Evolutionary conservation across 1,140 invertebrate species (phyloP).

Genomic region (Glossosoma conforme): DNA sequence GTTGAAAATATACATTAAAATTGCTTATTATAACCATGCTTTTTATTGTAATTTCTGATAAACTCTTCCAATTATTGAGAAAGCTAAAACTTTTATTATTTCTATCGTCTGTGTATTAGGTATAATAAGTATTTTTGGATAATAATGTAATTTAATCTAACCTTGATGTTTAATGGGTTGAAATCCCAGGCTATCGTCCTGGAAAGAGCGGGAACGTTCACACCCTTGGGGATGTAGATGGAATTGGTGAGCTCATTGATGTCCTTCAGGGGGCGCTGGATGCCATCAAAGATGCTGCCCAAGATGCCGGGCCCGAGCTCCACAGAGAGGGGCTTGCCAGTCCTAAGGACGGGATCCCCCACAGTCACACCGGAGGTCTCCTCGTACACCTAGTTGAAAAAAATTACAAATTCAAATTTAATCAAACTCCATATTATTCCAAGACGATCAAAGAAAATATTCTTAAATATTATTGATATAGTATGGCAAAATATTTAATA

Average conservation of each 20-base stretch:
- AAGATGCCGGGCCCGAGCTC: conserved; percentile 99
- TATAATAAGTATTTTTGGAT: too few relatives aligned
- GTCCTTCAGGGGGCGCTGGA: conserved; percentile 96
- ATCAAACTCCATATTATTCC: too few relatives aligned
- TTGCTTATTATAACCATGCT: too few relatives aligned
- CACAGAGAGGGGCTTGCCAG: conserved; percentile 96
- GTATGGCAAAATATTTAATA: too few relatives aligned
- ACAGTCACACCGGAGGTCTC: conserved; percentile 99
- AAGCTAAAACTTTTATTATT: too few relatives aligned
- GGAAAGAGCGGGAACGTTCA: conserved; percentile 90
- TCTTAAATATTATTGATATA: too few relatives aligned
- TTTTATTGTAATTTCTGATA: too few relatives aligned
- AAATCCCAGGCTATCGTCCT: conserved; percentile 88
- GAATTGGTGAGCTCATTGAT: conserved; percentile 90
- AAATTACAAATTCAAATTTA: too few relatives aligned
- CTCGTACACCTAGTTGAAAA: conserved; percentile 88
- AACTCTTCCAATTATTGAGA: too few relatives aligned
- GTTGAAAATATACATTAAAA: too few relatives aligned
- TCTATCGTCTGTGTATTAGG: too few relatives aligned
- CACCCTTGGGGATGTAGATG: conserved; percentile 99
- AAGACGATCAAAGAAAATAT: too few relatives aligned
- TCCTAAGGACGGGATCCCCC: conserved; percentile 96
- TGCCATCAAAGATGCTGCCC: conserved; percentile 99
- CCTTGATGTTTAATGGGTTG: conserved; percentile 80
- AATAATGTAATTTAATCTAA: conserved; percentile 40